Base-by-base conservation (phyloP, 2,888 invertebrate species). In the Zygogramma bicolorata region DNA sequence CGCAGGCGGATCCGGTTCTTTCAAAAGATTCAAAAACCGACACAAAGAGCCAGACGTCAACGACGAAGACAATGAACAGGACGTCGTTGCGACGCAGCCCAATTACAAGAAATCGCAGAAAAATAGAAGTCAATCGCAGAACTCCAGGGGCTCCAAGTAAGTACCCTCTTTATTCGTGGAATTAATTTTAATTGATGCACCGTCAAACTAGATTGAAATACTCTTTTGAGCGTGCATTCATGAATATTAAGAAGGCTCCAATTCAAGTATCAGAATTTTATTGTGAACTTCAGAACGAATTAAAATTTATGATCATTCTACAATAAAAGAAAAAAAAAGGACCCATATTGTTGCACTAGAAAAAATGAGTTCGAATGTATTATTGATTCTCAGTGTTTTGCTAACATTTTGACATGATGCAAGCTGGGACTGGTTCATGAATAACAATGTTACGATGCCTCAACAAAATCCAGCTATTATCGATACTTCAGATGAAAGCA, bases 11-110 rank as follows among this genome's bases (percentile, higher is more conserved):
- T 78, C 80, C 29, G 71, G 77, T 20, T 46, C 63, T 15, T 84
- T 83, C 72, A 86, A 86, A 73, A 88, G 90, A 66, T 91, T 90
- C 79, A 92, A 91, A 86, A 92, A 91, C 84, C 89, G 91, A 78
- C 88, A 89, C 79, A 84, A 85, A 57, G 86, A 87, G 67, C 70
- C 81, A 18, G 86, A 86, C 69, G 83, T 83, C 63, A 80, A 82
- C 62, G 83, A 82, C 62, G 82, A 82, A 61, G 80, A 81, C 68
- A 81, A 82, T 59, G 84, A 83, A 70, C 81, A 81, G 66, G 81
- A 82, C 6, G 75, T 75, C 25, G 40, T 70, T 38, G 46, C 77
- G 18, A 70, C 81, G 5, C 79, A 79, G 65, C 68, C 80, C 61
- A 79, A 70, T 68, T 77, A 79, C 58, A 84, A 84, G 77, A 85